phyloP scores from a whole-genome alignment of 2,888 invertebrate species.

The Machimus atricapillus region DNA sequence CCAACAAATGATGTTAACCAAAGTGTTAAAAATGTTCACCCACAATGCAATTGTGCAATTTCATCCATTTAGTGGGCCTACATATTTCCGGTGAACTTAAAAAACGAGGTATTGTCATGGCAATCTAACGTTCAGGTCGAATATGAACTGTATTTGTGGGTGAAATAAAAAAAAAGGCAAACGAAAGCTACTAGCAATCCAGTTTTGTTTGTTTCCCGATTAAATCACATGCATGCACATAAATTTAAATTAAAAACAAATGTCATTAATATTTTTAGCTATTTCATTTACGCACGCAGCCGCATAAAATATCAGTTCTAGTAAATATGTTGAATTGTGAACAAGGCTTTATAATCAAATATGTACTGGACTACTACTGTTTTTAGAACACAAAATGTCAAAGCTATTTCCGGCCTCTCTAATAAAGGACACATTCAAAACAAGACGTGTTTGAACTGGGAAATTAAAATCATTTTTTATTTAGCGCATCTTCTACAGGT shows the following conservation, averaged over 20 bases:
- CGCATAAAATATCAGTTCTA: not conserved
- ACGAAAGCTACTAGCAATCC: not conserved
- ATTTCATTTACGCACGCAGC: not conserved
- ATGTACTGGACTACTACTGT: too few species aligned
- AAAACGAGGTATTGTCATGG: not conserved
- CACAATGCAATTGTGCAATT: not conserved
- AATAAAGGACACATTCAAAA: too few species aligned
- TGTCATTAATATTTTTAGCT: not conserved
- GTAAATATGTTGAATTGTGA: not conserved
- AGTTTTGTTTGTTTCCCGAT: not conserved
- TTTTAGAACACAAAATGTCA: too few species aligned
- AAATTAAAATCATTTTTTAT: too few species aligned
- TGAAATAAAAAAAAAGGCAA: not conserved
- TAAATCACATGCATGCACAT: not conserved
- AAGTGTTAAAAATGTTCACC: conserved; percentile 16
- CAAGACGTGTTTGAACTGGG: too few species aligned
- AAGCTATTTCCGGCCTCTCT: too few species aligned
- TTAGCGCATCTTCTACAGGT: too few species aligned
- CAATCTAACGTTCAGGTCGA: not conserved
- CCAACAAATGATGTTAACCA: not conserved
- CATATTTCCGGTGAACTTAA: not conserved
- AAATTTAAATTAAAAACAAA: conserved; percentile 14
- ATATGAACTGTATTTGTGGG: not conserved
- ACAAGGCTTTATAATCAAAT: too few species aligned
- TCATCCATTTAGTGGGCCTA: not conserved